Percentiles rank a stretch among this genome's conserved stretches.
These are phyloP conservation scores for Antedon mediterranea DNA, from an alignment of 53 echinoderm and acorn worm genomes.

Conservation along the genomic window DNA sequence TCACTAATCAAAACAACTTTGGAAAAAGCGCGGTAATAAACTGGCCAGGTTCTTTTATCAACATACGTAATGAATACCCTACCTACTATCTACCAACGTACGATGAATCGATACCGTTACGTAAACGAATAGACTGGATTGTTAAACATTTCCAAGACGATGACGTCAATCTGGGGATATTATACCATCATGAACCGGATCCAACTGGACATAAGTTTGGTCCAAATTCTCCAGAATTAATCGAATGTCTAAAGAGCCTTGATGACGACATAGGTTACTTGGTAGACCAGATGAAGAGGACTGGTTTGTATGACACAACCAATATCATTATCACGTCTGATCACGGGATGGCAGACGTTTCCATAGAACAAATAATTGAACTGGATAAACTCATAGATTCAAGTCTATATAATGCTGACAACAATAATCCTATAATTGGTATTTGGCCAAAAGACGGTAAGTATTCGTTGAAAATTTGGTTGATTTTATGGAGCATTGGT, in stretches of 20 bases:
- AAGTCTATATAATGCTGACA: slow-evolving; percentile 4
- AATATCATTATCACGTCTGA: slow-evolving; percentile 29
- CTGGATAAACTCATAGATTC: slow-evolving; percentile 15
- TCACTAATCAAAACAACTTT: slow-evolving; percentile 11
- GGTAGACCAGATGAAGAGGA: slow-evolving; percentile 2
- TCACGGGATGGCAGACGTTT: slow-evolving; percentile 23
- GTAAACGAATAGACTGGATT: slow-evolving; percentile 10
- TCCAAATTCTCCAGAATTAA: slow-evolving; percentile 5
- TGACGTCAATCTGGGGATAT: slow-evolving; percentile 5
- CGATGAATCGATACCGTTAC: slow-evolving; percentile 9
- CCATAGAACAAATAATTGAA: slow-evolving; percentile 3
- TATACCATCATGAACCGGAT: slow-evolving; percentile 27
- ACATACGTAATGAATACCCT: slow-evolving; percentile 7
- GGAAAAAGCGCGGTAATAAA: slow-evolving; percentile 16
- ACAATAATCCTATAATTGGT: slow-evolving; percentile 15
- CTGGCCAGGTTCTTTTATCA: slow-evolving; percentile 13
- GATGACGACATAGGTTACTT: slow-evolving; percentile 21
- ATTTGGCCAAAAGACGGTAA: slow-evolving; percentile 12
- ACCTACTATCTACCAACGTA: slow-evolving; percentile 13
- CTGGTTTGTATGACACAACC: slow-evolving; percentile 2
- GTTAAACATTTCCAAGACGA: slow-evolving; percentile 11
- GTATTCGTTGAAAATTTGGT: background rate
- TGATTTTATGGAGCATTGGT: no score
- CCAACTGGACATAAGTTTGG: slow-evolving; percentile 8
- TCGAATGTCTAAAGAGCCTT: background rate